Evolutionary conservation across 2,113 vertebrate genomes (phyloP).

Genomic region (Coreoperca whiteheadi): DNA sequence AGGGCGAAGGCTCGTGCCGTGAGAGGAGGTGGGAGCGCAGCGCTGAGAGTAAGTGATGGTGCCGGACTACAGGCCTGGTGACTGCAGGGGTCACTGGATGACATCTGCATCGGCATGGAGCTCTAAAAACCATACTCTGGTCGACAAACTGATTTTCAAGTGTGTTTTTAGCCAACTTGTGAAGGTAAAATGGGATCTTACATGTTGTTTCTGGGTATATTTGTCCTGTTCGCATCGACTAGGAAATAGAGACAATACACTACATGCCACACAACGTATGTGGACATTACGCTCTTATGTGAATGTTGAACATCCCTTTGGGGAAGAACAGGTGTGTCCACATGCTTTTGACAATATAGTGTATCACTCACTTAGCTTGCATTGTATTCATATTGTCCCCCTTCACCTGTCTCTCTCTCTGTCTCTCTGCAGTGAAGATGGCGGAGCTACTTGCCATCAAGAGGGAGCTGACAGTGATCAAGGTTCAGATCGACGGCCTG

Average conservation of each 20-base stretch:
- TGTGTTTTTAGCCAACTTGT: neutral
- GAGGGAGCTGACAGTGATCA: slow-evolving; percentile 87
- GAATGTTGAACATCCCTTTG: no score
- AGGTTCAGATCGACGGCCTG: slow-evolving; percentile 87
- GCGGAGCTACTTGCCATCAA: slow-evolving; percentile 86
- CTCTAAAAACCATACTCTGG: neutral
- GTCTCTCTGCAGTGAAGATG: slow-evolving; percentile 74
- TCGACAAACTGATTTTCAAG: neutral
- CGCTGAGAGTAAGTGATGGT: neutral
- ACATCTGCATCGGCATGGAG: slow-evolving; percentile 1
- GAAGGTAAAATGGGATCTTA: neutral
- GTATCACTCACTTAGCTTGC: no score
- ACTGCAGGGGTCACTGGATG: slow-evolving; percentile 26
- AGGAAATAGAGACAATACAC: no score
- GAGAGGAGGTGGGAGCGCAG: slow-evolving; percentile 11
- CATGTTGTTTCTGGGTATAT: neutral
- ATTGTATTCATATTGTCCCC: neutral
- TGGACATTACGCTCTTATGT: no score
- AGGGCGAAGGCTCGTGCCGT: neutral
- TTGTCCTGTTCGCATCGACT: neutral
- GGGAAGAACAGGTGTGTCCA: neutral
- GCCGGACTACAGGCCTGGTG: neutral
- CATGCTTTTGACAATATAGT: neutral
- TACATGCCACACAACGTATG: no score
- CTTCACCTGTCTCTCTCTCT: neutral